Conservation (phyloP, 64 coral and sea anemone species). For the Porites lutea region DNA sequence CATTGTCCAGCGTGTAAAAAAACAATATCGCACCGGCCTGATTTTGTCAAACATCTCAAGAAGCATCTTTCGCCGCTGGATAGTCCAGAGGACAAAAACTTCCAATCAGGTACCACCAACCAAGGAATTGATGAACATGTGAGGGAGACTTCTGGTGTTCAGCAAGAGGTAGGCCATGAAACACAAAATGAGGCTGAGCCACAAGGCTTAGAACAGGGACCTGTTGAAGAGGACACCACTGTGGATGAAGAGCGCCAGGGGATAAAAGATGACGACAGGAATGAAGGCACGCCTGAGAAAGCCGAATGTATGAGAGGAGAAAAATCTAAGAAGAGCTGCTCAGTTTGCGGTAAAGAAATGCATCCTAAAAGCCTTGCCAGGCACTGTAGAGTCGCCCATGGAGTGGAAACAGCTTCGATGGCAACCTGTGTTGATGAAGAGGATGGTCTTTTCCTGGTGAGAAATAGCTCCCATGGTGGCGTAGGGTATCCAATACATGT, state of each 20-base stretch:
- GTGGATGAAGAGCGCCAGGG: not conserved
- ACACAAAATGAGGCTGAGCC: not conserved
- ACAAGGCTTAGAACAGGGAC: not conserved
- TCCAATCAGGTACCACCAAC: not conserved
- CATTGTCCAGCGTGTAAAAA: constrained; percentile 46
- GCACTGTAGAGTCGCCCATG: constrained; percentile 47
- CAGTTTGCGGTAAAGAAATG: constrained; percentile 57
- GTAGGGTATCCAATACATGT: constrained; percentile 68
- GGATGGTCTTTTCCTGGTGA: constrained; percentile 54
- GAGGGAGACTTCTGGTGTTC: not conserved
- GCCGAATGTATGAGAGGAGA: not conserved
- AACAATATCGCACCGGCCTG: not conserved
- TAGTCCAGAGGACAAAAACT: not conserved
- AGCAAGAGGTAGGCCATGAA: not conserved
- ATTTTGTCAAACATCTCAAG: constrained; percentile 18
- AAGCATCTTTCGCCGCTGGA: not conserved
- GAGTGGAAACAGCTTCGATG: not conserved
- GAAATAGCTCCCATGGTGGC: constrained; percentile 67
- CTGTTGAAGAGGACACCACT: not conserved
- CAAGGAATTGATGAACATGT: not conserved
- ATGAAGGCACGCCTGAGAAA: not conserved
- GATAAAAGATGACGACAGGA: not conserved
- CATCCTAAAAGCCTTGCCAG: constrained; percentile 59
- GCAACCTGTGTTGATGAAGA: constrained; percentile 54
- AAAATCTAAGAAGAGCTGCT: constrained; percentile 14